Conservation (phyloP, 2,888 invertebrate genomes). For the Cephus sareptanus region DNA sequence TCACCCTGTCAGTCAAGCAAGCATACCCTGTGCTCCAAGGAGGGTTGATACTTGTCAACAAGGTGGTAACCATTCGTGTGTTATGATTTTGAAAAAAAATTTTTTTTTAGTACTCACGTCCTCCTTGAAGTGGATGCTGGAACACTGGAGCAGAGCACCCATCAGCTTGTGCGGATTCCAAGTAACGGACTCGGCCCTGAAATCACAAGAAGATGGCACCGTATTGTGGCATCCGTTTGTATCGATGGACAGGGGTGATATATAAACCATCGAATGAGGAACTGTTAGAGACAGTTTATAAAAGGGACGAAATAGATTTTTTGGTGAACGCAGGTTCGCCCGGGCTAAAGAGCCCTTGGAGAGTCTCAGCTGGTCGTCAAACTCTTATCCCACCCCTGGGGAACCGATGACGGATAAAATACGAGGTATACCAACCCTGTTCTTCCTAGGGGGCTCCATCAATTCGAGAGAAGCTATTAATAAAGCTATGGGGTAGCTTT, state of each 20-base stretch:
- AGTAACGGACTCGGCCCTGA: slow-evolving; percentile 93
- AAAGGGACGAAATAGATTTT: slow-evolving; percentile 1
- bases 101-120: slow-evolving; percentile 77
- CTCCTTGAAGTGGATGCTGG: slow-evolving; percentile 95
- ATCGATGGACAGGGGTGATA: neutral
- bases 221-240: neutral
- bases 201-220: slow-evolving; percentile 41
- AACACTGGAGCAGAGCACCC: slow-evolving; percentile 96
- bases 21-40: neutral
- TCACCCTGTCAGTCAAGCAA: neutral
- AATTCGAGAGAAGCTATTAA: slow-evolving; percentile 61
- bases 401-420: slow-evolving; percentile 53
- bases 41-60: neutral
- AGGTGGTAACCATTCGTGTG: neutral
- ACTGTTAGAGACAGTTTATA: slow-evolving; percentile 1
- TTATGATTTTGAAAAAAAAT: neutral
- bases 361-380: slow-evolving; percentile 54
- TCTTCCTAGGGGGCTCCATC: slow-evolving; percentile 52
- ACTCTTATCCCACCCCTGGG: slow-evolving; percentile 47
- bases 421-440: slow-evolving; percentile 37
- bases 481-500: slow-evolving; percentile 57
- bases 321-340: slow-evolving; percentile 15
- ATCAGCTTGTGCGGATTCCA: slow-evolving; percentile 99
- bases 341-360: neutral
- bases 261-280: neutral